Evolutionary conservation across 2,888 invertebrate species (phyloP).

Genomic region (Orchestes rusci): DNA sequence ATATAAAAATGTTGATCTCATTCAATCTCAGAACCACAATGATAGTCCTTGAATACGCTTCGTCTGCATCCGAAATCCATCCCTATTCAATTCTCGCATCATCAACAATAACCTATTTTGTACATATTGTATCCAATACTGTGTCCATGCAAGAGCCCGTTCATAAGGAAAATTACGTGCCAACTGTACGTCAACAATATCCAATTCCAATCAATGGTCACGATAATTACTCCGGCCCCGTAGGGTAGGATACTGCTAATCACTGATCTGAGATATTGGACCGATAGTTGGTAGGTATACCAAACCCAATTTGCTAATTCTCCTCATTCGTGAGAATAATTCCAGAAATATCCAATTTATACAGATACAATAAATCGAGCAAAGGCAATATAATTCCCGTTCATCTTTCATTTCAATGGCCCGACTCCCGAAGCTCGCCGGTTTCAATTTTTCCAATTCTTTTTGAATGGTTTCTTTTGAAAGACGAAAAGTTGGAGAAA

Average conservation of each 20-base stretch:
- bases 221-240: slow-evolving; percentile 7
- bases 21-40: too few relatives aligned
- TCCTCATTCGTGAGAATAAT: too few relatives aligned
- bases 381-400: slow-evolving; percentile 32
- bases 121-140: slow-evolving; percentile 9
- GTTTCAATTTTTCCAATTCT: slow-evolving; percentile 42
- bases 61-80: too few relatives aligned
- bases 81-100: too few relatives aligned
- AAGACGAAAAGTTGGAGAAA: slow-evolving; percentile 40
- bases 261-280: slow-evolving; percentile 14
- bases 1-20: too few relatives aligned
- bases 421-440: slow-evolving; percentile 27
- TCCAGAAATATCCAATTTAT: slow-evolving; percentile 1
- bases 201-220: slow-evolving; percentile 16
- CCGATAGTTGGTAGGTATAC: not conserved
- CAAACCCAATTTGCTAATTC: not conserved
- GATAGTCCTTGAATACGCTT: too few relatives aligned
- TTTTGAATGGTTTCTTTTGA: slow-evolving; percentile 39
- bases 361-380: slow-evolving; percentile 32
- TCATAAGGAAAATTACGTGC: slow-evolving; percentile 16
- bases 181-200: slow-evolving; percentile 16
- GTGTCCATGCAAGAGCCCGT: slow-evolving; percentile 3
- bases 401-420: slow-evolving; percentile 30
- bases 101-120: slow-evolving; percentile 6
- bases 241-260: slow-evolving; percentile 15